Base-by-base conservation (phyloP, 2,113 vertebrate species). In the Acanthisitta chloris region DNA sequence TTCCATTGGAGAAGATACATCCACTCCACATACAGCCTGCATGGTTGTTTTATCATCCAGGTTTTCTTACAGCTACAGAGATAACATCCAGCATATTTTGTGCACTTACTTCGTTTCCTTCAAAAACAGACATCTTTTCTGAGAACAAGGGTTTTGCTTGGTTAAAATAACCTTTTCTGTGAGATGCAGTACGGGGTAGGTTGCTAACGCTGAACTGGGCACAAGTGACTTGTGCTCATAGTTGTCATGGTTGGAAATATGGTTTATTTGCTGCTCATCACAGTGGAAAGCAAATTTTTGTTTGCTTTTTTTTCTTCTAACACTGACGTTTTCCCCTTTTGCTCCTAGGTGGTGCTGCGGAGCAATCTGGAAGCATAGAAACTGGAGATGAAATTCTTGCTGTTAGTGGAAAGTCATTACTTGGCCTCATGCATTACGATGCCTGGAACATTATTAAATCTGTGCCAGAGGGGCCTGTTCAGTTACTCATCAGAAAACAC, bases 361-460 rank as follows among this genome's bases (percentile, higher is more conserved):
- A 99, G 94, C 98, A 98, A 92, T 98, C 98, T 18, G 97, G 98
- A 95, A 98, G 95, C 43, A 98, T 99, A 69, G 98, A 99, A 90
- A 97, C 98, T 29, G 99, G 99, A 14, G 99, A 99, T 92, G 99
- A 99, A 97, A 98, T 99, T 87, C 97, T 99, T 86, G 98, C 98
- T 51, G 98, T 99, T 85, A 99, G 99, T 18, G 99, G 99, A n/a
- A 98, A 98, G 55, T 98, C 98, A 17, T 95, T 99, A 88, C 97
- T 98, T 70, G 99, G 99, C 55, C 98, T 99, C 81, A 97, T 98
- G 98, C 98, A 99, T 97, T 99, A 98, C 0, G 99, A 99, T 38
- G 99, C 99, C 95, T 99, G 99, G 99, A 99, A 98, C 92, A 97
- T 99, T 54, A 98, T 99, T 96, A 99, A 99, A 97, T 98, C 98